Percentiles rank a stretch among this genome's conserved stretches.
phyloP scores from a whole-genome alignment of 2,797 vertebrate genomes.

The Morus bassanus region DNA sequence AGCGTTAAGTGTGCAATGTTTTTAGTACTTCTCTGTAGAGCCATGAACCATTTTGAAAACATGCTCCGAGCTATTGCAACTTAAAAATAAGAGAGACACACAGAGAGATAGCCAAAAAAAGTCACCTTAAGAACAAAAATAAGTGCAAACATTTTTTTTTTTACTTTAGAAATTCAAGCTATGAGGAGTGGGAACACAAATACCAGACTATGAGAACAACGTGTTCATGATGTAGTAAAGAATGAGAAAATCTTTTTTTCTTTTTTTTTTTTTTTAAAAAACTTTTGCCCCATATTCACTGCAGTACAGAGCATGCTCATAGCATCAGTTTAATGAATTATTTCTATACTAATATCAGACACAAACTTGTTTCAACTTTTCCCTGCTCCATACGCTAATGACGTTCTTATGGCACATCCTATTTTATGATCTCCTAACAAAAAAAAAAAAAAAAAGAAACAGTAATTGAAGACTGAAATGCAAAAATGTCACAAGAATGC shows the following conservation, averaged over 20 bases:
- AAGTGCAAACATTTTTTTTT: slow-evolving; percentile 74
- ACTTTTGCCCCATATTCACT: slow-evolving; percentile 50
- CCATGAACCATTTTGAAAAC: slow-evolving; percentile 50
- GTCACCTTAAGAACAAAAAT: slow-evolving; percentile 68
- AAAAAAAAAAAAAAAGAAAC: background rate
- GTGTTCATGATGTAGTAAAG: slow-evolving; percentile 22
- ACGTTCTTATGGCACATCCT: slow-evolving; percentile 64
- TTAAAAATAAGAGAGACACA: slow-evolving; percentile 37
- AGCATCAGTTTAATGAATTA: slow-evolving; percentile 43
- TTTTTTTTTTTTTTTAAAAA: background rate
- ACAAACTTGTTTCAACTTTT: slow-evolving; percentile 46
- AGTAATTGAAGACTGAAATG: slow-evolving; percentile 54
- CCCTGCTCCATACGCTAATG: slow-evolving; percentile 17
- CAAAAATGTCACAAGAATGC: slow-evolving; percentile 43
- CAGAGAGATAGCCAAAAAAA: slow-evolving; percentile 34
- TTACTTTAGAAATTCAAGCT: slow-evolving; percentile 67
- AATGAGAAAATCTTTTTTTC: slow-evolving; percentile 5
- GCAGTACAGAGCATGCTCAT: slow-evolving; percentile 51
- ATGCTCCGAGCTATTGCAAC: slow-evolving; percentile 60
- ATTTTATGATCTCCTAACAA: slow-evolving; percentile 12
- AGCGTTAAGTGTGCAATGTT: slow-evolving; percentile 54
- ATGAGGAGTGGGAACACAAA: slow-evolving; percentile 56
- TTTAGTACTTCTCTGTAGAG: slow-evolving; percentile 55
- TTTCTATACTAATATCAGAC: slow-evolving; percentile 50
- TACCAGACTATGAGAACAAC: slow-evolving; percentile 27